Conservation (phyloP, 2,888 invertebrate species). For the Heliconius ismenius region DNA sequence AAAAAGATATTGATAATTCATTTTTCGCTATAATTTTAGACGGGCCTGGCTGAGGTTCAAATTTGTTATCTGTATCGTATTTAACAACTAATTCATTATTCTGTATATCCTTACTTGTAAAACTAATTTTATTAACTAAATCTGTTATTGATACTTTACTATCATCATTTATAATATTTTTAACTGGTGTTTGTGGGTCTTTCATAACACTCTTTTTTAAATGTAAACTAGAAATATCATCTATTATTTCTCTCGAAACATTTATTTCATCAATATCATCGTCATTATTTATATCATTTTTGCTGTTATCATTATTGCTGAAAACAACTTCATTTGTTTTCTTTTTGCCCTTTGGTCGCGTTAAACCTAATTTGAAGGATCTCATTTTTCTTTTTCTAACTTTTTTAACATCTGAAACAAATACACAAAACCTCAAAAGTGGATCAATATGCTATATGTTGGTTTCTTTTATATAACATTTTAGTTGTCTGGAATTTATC, state of each 20-base stretch:
- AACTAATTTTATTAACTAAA: slow-evolving; percentile 56
- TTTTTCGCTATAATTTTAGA: slow-evolving; percentile 51
- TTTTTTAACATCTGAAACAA: slow-evolving; percentile 68
- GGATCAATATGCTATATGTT: background rate
- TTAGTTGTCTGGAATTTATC: background rate
- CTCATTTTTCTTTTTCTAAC: slow-evolving; percentile 75
- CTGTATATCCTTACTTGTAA: slow-evolving; percentile 41
- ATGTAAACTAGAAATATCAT: slow-evolving; percentile 60
- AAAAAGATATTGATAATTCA: slow-evolving; percentile 44
- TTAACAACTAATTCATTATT: slow-evolving; percentile 51
- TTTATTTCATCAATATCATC: slow-evolving; percentile 60
- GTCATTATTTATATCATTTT: slow-evolving; percentile 41
- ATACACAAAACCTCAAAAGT: background rate
- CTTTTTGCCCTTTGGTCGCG: slow-evolving; percentile 61
- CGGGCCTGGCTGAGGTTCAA: slow-evolving; percentile 66
- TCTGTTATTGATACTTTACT: slow-evolving; percentile 49
- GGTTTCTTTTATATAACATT: background rate
- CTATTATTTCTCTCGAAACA: slow-evolving; percentile 64
- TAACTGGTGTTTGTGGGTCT: slow-evolving; percentile 18
- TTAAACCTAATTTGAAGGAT: slow-evolving; percentile 70
- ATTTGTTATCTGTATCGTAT: slow-evolving; percentile 65
- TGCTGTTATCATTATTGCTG: slow-evolving; percentile 32
- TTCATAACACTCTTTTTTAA: slow-evolving; percentile 49
- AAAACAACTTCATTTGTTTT: background rate
- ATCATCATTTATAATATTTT: background rate